Percentiles rank a stretch among this genome's conserved stretches.
phyloP scores from a whole-genome alignment of 1,140 invertebrate genomes.

The Pseudobourletiella spinata region DNA sequence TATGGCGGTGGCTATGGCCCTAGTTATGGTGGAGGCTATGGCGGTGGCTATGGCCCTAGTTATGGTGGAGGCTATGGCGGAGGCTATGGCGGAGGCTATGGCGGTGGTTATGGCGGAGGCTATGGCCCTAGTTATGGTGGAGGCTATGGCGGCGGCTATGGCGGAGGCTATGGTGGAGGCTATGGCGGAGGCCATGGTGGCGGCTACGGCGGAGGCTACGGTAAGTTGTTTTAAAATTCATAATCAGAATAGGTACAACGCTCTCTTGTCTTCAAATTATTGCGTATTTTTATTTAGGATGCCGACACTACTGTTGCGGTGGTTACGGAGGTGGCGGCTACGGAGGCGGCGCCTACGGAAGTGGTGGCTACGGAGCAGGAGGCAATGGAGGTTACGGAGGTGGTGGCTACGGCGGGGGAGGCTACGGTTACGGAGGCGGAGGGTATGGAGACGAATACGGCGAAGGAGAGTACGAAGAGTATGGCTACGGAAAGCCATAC shows the following conservation, averaged over 20 bases:
- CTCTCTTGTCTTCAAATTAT: too few species aligned
- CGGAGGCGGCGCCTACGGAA: background rate
- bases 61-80: background rate
- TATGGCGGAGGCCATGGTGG: background rate
- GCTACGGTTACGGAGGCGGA: background rate
- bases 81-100: background rate
- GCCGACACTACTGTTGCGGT: background rate
- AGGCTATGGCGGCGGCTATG: background rate
- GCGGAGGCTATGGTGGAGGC: background rate
- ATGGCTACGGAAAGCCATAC: background rate
- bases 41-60: background rate
- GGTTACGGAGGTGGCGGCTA: background rate
- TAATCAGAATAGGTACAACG: too few species aligned
- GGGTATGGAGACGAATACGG: background rate
- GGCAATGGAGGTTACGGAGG: background rate
- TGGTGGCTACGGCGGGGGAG: background rate
- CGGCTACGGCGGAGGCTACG: background rate
- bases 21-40: background rate
- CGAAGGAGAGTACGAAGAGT: background rate
- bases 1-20: background rate
- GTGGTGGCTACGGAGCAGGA: background rate
- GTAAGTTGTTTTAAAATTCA: too few species aligned
- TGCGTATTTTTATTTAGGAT: too few species aligned
- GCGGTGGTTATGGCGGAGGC: background rate
- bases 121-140: background rate